phyloP scores from a whole-genome alignment of 2,113 vertebrate species.

The Misgurnus anguillicaudatus region DNA sequence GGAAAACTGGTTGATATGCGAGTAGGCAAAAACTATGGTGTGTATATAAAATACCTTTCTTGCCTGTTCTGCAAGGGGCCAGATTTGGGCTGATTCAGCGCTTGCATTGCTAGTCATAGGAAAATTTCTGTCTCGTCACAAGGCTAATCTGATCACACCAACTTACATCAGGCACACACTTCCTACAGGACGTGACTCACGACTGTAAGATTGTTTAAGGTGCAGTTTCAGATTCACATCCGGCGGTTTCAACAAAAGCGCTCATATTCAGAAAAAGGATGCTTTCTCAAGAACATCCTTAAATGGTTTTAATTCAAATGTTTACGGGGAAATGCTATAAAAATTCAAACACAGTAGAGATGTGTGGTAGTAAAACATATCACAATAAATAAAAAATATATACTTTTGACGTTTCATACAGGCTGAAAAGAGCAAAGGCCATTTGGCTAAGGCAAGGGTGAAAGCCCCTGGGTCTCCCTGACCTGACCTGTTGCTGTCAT shows the following conservation, averaged over 20 bases:
- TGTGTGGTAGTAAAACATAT: background rate
- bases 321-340: too few relatives aligned
- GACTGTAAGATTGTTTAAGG: slow-evolving; percentile 14
- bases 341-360: too few relatives aligned
- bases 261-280: slow-evolving; percentile 8
- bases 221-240: slow-evolving; percentile 34
- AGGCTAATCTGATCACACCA: slow-evolving; percentile 23
- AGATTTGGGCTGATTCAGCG: slow-evolving; percentile 32
- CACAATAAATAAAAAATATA: slow-evolving; percentile 10
- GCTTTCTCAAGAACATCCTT: too few relatives aligned
- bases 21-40: background rate
- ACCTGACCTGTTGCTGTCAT: background rate
- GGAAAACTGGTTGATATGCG: slow-evolving; percentile 2
- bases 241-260: slow-evolving; percentile 2
- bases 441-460: background rate
- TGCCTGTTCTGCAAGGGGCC: background rate
- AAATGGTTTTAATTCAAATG: too few relatives aligned
- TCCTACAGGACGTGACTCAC: slow-evolving; percentile 50
- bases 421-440: slow-evolving; percentile 26
- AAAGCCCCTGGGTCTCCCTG: slow-evolving; percentile 10
- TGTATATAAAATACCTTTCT: background rate
- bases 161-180: slow-evolving; percentile 29
- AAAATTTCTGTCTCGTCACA: slow-evolving; percentile 9
- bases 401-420: background rate
- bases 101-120: slow-evolving; percentile 3